Evolutionary conservation across 2,797 vertebrate genomes (phyloP).

Genomic region (Lithobates sylvaticus): DNA sequence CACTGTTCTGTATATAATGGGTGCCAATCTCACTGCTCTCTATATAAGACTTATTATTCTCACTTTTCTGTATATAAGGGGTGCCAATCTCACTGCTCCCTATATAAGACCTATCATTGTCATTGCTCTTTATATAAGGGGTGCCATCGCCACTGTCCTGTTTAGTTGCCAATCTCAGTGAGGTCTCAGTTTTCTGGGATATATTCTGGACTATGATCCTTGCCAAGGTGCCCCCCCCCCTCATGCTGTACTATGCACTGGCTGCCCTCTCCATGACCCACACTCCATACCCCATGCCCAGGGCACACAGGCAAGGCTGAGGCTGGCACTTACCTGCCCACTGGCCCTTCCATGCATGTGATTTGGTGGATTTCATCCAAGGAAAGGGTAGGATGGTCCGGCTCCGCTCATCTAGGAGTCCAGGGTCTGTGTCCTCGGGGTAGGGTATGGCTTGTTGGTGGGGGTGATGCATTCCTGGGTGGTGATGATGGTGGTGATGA

Average conservation of each 20-base stretch:
- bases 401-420: constrained; percentile 77
- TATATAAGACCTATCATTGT: no score
- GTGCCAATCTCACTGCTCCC: no score
- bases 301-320: neutral
- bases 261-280: neutral
- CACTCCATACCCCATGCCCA: neutral
- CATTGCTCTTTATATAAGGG: no score
- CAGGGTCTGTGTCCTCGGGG: constrained; percentile 78
- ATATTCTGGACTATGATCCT: no score
- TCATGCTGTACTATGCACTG: neutral
- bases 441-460: constrained; percentile 79
- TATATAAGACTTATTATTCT: no score
- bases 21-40: no score
- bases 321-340: constrained; percentile 87
- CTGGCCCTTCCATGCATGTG: constrained; percentile 94
- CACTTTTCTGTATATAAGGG: no score
- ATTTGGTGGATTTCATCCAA: constrained; percentile 99
- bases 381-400: constrained; percentile 91
- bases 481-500: constrained; percentile 77
- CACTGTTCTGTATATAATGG: no score
- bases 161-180: no score
- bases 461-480: constrained; percentile 76
- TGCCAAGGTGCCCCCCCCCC: no score
- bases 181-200: no score
- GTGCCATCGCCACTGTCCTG: no score